phyloP scores from a whole-genome alignment of 1,140 invertebrate species.

The Adoxophyes honmai region DNA sequence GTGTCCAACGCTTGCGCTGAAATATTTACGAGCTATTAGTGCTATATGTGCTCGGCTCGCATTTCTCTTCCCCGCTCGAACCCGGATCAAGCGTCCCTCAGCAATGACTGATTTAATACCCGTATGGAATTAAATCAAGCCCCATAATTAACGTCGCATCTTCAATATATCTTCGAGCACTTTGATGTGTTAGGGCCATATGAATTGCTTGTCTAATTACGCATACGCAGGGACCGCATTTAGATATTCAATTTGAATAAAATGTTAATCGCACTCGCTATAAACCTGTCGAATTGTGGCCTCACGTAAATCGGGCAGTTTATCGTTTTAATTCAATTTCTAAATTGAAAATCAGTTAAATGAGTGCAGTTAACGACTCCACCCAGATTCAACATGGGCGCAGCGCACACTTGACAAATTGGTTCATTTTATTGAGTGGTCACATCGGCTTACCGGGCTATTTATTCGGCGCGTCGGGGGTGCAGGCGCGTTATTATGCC shows the following conservation, averaged over 20 bases:
- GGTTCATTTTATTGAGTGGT: conserved; percentile 73
- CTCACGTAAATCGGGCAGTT: conserved; percentile 16
- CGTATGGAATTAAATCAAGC: conserved; percentile 40
- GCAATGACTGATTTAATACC: conserved; percentile 57
- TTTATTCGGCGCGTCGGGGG: conserved; percentile 37
- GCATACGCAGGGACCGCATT: conserved; percentile 3
- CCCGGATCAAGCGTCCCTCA: conserved; percentile 42
- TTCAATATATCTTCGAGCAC: conserved; percentile 20
- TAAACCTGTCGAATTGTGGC: not conserved
- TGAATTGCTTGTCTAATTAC: conserved; percentile 12
- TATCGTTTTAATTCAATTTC: conserved; percentile 35
- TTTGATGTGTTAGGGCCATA: conserved; percentile 31
- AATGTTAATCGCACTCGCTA: not conserved
- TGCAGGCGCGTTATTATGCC: conserved; percentile 12
- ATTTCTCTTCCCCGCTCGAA: conserved; percentile 36
- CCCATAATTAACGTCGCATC: conserved; percentile 31
- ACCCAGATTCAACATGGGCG: conserved; percentile 54
- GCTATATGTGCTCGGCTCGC: conserved; percentile 36
- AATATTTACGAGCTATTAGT: conserved; percentile 74
- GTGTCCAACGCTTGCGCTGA: conserved; percentile 51
- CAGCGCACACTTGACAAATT: conserved; percentile 62
- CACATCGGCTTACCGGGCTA: conserved; percentile 36
- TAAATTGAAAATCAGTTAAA: conserved; percentile 43
- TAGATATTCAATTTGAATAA: conserved; percentile 9
- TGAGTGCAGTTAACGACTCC: conserved; percentile 33